Base-by-base conservation (phyloP, 2,797 vertebrate species). In the Myiotriccus ornatus region DNA sequence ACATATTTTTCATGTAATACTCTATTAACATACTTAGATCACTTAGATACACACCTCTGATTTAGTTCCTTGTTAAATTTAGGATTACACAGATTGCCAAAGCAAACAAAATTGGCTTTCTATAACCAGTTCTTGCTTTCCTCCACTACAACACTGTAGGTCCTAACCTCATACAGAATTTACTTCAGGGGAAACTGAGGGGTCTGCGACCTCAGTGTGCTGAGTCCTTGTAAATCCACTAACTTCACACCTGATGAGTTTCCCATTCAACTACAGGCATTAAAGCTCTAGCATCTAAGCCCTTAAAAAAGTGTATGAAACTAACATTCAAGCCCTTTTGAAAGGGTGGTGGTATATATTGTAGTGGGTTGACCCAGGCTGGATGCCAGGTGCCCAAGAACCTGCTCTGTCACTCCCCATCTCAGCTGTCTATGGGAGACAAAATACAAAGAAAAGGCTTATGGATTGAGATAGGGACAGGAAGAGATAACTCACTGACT, bases 371-470 rank as follows among this genome's bases (percentile, higher is more conserved):
- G 14, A 88, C 6, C 12, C 10, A 57, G 20, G 10, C 30, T 44
- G n/a, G 13, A 46, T 6, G 4, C 15, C 10, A 50, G 12, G 3
- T 43, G 2, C 19, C 30, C 8, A 27, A 8, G 35, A 71, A 74
- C 14, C 14, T 2, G 1, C 16, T 34, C 12, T 74, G 6, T n/a
- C 19, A 18, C 18, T 59, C 7, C 4, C 2, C 2, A 73, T 8
- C 37, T 82, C 37, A 34, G 2, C 0, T 68, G 39, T 17, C 43
- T 11, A 52, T 21, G 2, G 7, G 3, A 70, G 4, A 41, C 6
- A 78, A 93, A 70, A 70, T 32, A 47, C 1, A n/a, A 37, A 37
- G 1, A 8, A 46, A 67, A 63, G 21, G 2, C 7, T 84, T 2
- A 0, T 22, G 7, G 9, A 9, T 20, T 19, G 4, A 73, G 13